Conservation (phyloP, 2,888 invertebrate species). For the Leptopilina drosophilae region DNA sequence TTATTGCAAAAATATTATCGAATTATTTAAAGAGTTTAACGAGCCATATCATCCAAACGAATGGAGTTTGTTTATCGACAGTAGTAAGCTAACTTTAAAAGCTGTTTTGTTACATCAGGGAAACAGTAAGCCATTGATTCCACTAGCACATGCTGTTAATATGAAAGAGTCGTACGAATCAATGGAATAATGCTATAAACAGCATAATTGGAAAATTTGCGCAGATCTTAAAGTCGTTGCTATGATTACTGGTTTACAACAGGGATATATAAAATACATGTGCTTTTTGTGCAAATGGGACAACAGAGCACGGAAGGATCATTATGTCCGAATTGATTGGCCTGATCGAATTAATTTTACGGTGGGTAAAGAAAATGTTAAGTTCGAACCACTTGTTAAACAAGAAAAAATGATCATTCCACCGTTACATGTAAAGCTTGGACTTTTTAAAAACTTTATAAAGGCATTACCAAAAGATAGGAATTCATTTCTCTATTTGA, state of each 20-base stretch:
- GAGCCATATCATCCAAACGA: constrained; percentile 39
- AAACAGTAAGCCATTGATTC: constrained; percentile 64
- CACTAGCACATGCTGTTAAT: constrained; percentile 57
- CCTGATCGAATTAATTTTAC: too few relatives aligned
- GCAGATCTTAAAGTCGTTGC: constrained; percentile 67
- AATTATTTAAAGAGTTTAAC: constrained; percentile 2
- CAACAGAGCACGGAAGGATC: too few relatives aligned
- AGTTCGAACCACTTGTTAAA: too few relatives aligned
- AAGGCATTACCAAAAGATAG: too few relatives aligned
- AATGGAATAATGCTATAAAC: constrained; percentile 33
- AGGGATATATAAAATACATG: constrained; percentile 21
- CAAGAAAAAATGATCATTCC: too few relatives aligned
- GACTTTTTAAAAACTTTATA: too few relatives aligned
- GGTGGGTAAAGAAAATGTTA: too few relatives aligned
- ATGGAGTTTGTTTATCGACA: constrained; percentile 61
- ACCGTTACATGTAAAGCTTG: too few relatives aligned
- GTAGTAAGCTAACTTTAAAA: constrained; percentile 56
- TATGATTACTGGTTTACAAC: constrained; percentile 60
- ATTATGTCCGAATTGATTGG: too few relatives aligned
- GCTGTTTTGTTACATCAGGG: constrained; percentile 58
- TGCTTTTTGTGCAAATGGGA: too few relatives aligned
- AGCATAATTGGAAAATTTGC: constrained; percentile 59
- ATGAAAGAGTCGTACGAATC: constrained; percentile 58
- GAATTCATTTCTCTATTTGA: too few relatives aligned
- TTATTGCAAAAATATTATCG: background rate